Conservation (phyloP, 2,113 vertebrate species). For the Ranitomeya variabilis region DNA sequence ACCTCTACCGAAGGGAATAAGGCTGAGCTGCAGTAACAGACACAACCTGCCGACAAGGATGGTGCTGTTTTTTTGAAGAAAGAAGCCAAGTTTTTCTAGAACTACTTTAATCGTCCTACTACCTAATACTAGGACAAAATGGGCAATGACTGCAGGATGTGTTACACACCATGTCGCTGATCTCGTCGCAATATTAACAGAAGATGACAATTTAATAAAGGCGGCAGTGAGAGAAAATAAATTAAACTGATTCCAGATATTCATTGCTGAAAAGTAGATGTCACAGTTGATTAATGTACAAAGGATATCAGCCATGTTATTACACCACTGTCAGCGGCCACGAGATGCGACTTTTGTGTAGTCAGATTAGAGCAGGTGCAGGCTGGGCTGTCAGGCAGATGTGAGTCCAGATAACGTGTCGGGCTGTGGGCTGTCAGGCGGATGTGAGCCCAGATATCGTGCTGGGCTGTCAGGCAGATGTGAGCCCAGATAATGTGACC, state of each 20-base stretch:
- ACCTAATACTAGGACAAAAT: neutral
- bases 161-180: neutral
- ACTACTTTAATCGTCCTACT: too few relatives aligned
- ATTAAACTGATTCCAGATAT: constrained; percentile 25
- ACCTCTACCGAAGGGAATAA: neutral
- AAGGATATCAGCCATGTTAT: neutral
- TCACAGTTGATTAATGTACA: constrained; percentile 27
- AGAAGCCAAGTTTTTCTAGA: neutral
- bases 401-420: too few relatives aligned
- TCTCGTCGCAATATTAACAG: constrained; percentile 30
- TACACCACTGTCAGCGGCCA: constrained; percentile 18
- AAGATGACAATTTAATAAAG: constrained; percentile 46
- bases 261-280: constrained; percentile 32
- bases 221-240: constrained; percentile 39
- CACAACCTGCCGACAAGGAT: too few relatives aligned
- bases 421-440: too few relatives aligned
- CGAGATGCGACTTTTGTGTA: neutral
- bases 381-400: neutral
- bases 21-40: neutral
- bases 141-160: neutral
- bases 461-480: too few relatives aligned
- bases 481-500: too few relatives aligned
- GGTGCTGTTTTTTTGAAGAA: neutral
- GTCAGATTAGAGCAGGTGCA: neutral
- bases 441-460: too few relatives aligned